Conservation (phyloP, 2,797 vertebrate species). For the Sebastolobus alascanus region DNA sequence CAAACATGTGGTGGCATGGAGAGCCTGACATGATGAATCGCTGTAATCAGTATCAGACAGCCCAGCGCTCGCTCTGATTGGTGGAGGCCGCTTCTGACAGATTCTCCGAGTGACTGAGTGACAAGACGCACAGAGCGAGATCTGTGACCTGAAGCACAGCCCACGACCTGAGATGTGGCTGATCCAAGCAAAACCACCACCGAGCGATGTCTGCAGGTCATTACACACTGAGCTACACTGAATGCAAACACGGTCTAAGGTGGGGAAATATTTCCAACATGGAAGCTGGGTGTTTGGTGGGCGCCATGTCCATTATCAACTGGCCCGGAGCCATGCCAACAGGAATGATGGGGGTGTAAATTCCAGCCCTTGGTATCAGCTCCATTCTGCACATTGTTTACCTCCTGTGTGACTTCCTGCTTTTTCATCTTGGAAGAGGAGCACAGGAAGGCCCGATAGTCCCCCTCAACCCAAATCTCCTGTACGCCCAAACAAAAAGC, state of each 20-base stretch:
- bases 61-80: slow-evolving; percentile 53
- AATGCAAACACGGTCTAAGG: slow-evolving; percentile 53
- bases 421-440: slow-evolving; percentile 86
- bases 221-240: slow-evolving; percentile 26
- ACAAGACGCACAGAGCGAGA: slow-evolving; percentile 56
- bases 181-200: slow-evolving; percentile 27
- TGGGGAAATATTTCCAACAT: slow-evolving; percentile 48
- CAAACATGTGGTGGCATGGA: slow-evolving; percentile 83
- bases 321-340: slow-evolving; percentile 80
- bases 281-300: slow-evolving; percentile 52
- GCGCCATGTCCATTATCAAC: slow-evolving; percentile 72
- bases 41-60: slow-evolving; percentile 77
- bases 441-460: slow-evolving; percentile 80
- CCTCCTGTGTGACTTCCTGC: slow-evolving; percentile 87
- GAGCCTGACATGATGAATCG: slow-evolving; percentile 80
- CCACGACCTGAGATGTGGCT: slow-evolving; percentile 4
- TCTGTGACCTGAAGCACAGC: slow-evolving; percentile 60
- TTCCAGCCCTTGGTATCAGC: slow-evolving; percentile 73
- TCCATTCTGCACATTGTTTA: slow-evolving; percentile 83
- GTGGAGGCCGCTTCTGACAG: slow-evolving; percentile 61
- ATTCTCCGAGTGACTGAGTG: slow-evolving; percentile 50
- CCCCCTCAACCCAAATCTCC: slow-evolving; percentile 58
- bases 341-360: slow-evolving; percentile 82
- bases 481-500: slow-evolving; percentile 79
- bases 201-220: slow-evolving; percentile 22